Evolutionary conservation across 35 echinoderm and acorn worm species (phyloP).

Genomic region (Heliocidaris tuberculata): DNA sequence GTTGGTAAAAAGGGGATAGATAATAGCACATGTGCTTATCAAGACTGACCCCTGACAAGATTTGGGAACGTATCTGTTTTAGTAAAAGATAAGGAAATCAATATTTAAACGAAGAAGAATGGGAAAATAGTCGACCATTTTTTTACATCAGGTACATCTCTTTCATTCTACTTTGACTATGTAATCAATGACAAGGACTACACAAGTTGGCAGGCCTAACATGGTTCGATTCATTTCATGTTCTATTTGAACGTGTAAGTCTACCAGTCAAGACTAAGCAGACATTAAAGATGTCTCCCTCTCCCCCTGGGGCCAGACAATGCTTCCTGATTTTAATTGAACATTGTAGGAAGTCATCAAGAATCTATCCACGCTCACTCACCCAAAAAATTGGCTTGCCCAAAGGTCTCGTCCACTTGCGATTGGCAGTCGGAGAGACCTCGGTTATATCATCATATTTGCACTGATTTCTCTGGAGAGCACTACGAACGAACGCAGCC

Average conservation of each 20-base stretch:
- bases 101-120: too few relatives aligned
- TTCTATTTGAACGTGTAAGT: background rate
- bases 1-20: too few relatives aligned
- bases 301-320: background rate
- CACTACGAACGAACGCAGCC: background rate
- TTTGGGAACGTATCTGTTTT: too few relatives aligned
- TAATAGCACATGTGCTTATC: too few relatives aligned
- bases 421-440: background rate
- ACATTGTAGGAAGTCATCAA: conserved; percentile 6
- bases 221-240: too few relatives aligned
- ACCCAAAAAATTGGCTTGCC: background rate
- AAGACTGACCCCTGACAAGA: too few relatives aligned
- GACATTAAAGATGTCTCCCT: background rate
- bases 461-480: background rate
- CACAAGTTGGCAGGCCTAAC: too few relatives aligned
- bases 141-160: too few relatives aligned
- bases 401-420: background rate
- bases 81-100: too few relatives aligned
- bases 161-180: too few relatives aligned
- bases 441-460: background rate
- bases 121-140: too few relatives aligned
- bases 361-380: background rate
- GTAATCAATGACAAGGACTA: too few relatives aligned
- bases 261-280: background rate
- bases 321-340: background rate